Evolutionary conservation across 2,113 vertebrate genomes (phyloP).

Genomic region (Polyodon spathula): DNA sequence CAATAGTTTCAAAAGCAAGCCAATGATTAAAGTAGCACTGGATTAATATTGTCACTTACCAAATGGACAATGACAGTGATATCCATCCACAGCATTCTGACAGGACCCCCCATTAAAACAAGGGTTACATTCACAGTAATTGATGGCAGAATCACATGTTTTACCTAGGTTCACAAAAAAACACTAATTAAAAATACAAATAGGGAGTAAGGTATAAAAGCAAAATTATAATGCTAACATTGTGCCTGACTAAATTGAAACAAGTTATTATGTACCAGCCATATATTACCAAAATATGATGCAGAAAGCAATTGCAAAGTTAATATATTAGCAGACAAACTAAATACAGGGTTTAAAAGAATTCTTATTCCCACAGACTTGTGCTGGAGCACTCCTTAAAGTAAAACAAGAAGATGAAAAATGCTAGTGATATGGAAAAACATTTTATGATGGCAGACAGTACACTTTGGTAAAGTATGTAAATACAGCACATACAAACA

Average conservation of each 20-base stretch:
- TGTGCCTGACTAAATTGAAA: too few relatives aligned
- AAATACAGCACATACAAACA: conserved; percentile 9
- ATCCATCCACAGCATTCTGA: conserved; percentile 82
- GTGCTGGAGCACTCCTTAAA: conserved; percentile 19
- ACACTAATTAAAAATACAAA: conserved; percentile 59
- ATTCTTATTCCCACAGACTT: background rate
- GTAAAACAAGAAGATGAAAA: conserved; percentile 7
- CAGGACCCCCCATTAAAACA: conserved; percentile 97
- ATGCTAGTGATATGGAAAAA: conserved; percentile 6
- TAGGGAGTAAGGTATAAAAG: background rate
- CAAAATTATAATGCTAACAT: too few relatives aligned
- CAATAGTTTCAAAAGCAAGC: conserved; percentile 19
- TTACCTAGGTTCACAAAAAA: conserved; percentile 78
- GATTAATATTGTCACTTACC: conserved; percentile 65
- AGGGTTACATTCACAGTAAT: conserved; percentile 95
- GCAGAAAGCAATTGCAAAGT: too few relatives aligned
- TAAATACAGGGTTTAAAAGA: too few relatives aligned
- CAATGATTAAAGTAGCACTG: background rate
- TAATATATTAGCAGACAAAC: too few relatives aligned
- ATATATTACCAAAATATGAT: too few relatives aligned
- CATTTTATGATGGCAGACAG: background rate
- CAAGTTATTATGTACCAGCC: too few relatives aligned
- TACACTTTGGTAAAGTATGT: conserved; percentile 3
- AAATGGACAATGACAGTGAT: conserved; percentile 92
- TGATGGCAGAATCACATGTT: conserved; percentile 85